Evolutionary conservation across 2,113 vertebrate genomes (phyloP).

Genomic region (Micronycteris hirsuta): DNA sequence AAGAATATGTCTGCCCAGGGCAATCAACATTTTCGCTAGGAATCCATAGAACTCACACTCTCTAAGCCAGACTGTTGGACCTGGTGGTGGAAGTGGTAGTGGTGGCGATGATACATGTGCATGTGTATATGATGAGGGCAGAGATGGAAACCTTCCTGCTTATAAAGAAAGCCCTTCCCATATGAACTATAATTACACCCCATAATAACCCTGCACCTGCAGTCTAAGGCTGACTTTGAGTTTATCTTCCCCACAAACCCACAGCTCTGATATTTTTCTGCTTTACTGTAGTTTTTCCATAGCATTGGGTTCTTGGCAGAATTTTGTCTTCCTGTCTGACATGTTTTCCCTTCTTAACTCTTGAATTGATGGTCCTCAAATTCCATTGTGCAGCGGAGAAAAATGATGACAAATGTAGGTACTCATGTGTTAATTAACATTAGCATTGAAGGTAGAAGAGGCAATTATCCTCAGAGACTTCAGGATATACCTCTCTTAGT

Average conservation of each 20-base stretch:
- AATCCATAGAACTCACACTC: neutral
- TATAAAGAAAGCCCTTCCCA: neutral
- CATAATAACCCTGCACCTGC: neutral
- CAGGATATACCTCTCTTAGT: no score
- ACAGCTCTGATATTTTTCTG: neutral
- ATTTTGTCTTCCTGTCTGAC: neutral
- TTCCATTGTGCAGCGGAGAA: no score
- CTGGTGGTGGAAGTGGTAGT: neutral
- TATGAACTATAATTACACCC: neutral
- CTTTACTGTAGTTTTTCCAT: neutral
- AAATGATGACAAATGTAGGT: no score
- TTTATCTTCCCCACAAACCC: neutral
- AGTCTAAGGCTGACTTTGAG: neutral
- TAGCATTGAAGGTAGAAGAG: no score
- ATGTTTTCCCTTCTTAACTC: neutral
- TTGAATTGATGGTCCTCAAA: no score
- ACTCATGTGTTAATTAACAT: no score
- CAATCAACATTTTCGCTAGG: neutral
- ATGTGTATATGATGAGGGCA: neutral
- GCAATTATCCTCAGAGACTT: no score
- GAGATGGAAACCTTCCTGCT: neutral
- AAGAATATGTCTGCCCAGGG: neutral
- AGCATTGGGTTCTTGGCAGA: neutral
- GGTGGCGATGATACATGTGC: neutral
- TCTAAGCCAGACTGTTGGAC: neutral